Evolutionary conservation across 2,888 invertebrate species (phyloP).

Genomic region (Chaitophorus viminalis): DNA sequence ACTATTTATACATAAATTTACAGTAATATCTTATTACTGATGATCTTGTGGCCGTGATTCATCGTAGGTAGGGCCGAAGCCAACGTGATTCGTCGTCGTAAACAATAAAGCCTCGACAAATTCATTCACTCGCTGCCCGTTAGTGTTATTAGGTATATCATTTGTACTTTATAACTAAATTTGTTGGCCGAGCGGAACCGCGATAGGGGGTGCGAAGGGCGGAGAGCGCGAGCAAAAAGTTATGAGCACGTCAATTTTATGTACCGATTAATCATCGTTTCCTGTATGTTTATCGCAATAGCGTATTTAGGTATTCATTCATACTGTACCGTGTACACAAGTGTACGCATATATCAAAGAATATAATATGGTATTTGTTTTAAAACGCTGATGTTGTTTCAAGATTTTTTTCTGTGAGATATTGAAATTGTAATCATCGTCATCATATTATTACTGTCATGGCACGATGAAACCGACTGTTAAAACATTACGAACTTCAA

Average conservation of each 20-base stretch:
- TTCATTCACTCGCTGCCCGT: slow-evolving; percentile 12
- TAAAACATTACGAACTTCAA: too few species aligned
- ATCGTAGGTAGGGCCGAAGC: neutral
- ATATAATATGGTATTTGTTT: too few species aligned
- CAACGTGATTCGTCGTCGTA: slow-evolving; percentile 25
- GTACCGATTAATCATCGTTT: neutral
- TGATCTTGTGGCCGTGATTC: slow-evolving; percentile 49
- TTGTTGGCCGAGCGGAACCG: neutral
- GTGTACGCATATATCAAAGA: too few species aligned
- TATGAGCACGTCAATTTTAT: slow-evolving; percentile 29
- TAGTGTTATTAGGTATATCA: slow-evolving; percentile 51
- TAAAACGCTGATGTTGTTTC: too few species aligned
- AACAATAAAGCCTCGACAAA: slow-evolving; percentile 31
- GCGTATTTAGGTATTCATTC: neutral
- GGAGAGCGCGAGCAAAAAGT: neutral
- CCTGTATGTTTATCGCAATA: slow-evolving; percentile 12
- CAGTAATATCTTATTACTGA: too few species aligned
- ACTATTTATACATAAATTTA: too few species aligned
- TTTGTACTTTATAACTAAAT: slow-evolving; percentile 50
- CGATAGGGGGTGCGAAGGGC: too few species aligned
- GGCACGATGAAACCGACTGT: too few species aligned
- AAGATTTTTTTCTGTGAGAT: too few species aligned
- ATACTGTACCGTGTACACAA: neutral
- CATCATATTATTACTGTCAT: too few species aligned
- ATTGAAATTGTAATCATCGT: too few species aligned